Evolutionary conservation across 2,113 vertebrate species (phyloP).

Genomic region (Chlamydotis undulata): DNA sequence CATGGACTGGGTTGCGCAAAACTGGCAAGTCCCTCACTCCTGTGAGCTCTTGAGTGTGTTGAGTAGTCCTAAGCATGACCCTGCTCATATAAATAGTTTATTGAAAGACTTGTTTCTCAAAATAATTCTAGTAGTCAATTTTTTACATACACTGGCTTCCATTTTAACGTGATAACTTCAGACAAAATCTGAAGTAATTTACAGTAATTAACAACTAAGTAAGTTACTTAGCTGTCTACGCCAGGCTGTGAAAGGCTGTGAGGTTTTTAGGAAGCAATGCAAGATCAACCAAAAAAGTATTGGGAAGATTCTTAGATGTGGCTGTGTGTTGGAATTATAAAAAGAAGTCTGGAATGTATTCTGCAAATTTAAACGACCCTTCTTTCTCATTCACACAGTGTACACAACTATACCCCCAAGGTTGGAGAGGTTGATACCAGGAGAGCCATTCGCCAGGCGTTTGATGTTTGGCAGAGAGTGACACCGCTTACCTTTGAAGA

Average conservation of each 20-base stretch:
- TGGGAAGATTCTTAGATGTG: not conserved
- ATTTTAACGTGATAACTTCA: not conserved
- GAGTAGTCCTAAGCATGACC: not conserved
- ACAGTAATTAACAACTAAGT: not conserved
- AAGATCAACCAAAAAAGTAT: not conserved
- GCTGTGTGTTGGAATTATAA: not conserved
- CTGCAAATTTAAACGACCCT: not conserved
- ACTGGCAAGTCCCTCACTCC: not conserved
- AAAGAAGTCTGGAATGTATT: not conserved
- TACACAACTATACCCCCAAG: conserved; percentile 97
- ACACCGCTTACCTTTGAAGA: conserved; percentile 97
- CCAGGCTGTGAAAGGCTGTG: not conserved
- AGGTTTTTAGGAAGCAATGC: not conserved
- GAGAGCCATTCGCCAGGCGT: conserved; percentile 95
- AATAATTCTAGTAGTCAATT: not conserved
- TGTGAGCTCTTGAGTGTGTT: not conserved
- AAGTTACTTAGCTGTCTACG: not conserved
- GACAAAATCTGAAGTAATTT: not conserved
- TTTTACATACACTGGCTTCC: not conserved
- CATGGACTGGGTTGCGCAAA: not conserved
- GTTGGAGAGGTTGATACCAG: conserved; percentile 95
- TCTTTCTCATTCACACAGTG: conserved; percentile 76
- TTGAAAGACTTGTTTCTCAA: not conserved
- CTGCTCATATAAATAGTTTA: not conserved
- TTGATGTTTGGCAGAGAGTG: conserved; percentile 96